A percentile compares a stretch with the other conserved stretches of the same genome.
Conservation (phyloP, 2,113 vertebrate genomes). For the Pygoscelis adeliae region DNA sequence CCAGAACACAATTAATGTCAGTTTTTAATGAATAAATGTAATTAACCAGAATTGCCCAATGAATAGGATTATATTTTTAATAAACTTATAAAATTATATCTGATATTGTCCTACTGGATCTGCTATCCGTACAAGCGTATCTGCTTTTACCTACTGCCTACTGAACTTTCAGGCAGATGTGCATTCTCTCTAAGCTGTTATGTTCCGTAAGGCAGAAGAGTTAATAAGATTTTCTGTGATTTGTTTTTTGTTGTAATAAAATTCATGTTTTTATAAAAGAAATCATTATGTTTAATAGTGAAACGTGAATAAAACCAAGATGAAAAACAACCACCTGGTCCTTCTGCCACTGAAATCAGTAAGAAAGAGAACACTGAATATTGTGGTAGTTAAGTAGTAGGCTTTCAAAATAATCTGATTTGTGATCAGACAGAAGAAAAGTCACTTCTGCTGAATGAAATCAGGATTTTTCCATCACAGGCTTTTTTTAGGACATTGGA, state of each 20-base stretch:
- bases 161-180: background rate
- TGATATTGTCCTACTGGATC: background rate
- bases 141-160: background rate
- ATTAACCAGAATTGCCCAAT: background rate
- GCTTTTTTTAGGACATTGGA: background rate
- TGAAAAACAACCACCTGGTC: background rate
- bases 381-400: background rate
- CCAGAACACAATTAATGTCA: background rate
- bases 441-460: background rate
- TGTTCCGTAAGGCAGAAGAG: background rate
- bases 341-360: background rate
- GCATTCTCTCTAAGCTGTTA: background rate
- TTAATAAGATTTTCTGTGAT: background rate
- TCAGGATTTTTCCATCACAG: background rate
- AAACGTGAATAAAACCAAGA: background rate
- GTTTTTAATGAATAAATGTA: conserved; percentile 29
- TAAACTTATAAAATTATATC: background rate
- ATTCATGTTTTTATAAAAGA: background rate
- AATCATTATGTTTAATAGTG: background rate
- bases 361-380: background rate
- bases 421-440: background rate
- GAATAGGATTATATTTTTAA: background rate
- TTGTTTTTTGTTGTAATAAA: background rate
- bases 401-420: background rate
- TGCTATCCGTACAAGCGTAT: background rate